Conservation (phyloP, 2,113 vertebrate species). For the Talpa occidentalis region DNA sequence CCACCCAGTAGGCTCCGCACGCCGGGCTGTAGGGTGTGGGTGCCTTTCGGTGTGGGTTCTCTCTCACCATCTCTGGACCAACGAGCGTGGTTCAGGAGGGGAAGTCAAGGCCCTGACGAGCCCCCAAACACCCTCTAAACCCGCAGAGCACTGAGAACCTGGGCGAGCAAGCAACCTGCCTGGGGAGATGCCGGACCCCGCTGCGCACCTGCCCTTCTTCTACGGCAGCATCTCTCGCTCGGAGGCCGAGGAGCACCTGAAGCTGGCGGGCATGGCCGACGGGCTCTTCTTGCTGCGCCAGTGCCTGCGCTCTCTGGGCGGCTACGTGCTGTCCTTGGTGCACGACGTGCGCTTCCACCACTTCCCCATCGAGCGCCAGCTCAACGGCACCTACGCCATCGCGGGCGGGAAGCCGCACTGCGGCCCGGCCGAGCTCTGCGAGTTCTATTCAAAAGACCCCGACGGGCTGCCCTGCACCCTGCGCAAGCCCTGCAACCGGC, state of each 20-base stretch:
- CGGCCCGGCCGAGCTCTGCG: conserved; percentile 95
- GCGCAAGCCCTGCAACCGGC: conserved; percentile 93
- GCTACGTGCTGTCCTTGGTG: conserved; percentile 95
- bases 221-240: conserved; percentile 95
- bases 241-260: conserved; percentile 94
- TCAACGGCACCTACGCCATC: conserved; percentile 96
- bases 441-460: conserved; percentile 94
- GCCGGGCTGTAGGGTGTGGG: not conserved
- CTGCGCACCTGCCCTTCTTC: conserved; percentile 95
- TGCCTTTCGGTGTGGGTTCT: not conserved
- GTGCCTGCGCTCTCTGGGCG: conserved; percentile 95
- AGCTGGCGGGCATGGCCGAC: conserved; percentile 94
- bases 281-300: conserved; percentile 96
- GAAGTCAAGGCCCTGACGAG: not conserved
- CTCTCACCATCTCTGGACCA: not conserved
- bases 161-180: not conserved
- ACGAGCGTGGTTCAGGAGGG: not conserved
- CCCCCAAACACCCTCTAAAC: not conserved
- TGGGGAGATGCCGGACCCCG: conserved; percentile 91
- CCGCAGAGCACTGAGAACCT: conserved; percentile 2
- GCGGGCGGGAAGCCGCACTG: conserved; percentile 93
- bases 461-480: conserved; percentile 94
- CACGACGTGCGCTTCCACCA: conserved; percentile 93
- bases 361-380: conserved; percentile 95
- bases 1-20: not conserved